These are phyloP conservation scores for Rhodeus uyekii DNA, from an alignment of 2,797 vertebrate genomes.

Conservation along the genomic window DNA sequence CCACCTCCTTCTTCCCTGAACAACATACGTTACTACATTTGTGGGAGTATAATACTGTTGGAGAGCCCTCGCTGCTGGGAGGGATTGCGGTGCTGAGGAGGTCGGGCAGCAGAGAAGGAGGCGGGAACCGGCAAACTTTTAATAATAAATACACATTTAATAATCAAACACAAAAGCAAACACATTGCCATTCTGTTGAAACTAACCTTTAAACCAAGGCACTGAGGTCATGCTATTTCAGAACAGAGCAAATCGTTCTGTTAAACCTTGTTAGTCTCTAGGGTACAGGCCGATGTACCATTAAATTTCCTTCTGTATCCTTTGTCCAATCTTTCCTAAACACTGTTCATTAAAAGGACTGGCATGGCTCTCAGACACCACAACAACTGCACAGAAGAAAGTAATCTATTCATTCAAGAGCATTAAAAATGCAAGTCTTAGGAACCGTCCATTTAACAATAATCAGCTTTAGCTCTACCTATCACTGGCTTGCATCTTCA, in stretches of 20 bases:
- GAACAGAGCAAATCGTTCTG: slow-evolving; percentile 10
- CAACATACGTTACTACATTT: too few species aligned
- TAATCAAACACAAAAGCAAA: not conserved
- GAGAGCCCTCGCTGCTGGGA: too few species aligned
- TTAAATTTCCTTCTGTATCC: slow-evolving; percentile 9
- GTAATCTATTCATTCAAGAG: slow-evolving; percentile 1
- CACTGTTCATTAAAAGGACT: slow-evolving; percentile 15
- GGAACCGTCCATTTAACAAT: slow-evolving; percentile 4
- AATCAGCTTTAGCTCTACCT: not conserved
- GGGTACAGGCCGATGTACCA: not conserved
- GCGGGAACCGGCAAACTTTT: too few species aligned
- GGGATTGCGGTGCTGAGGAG: too few species aligned
- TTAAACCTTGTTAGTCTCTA: slow-evolving; percentile 18
- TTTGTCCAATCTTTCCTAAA: slow-evolving; percentile 10
- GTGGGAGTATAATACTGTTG: too few species aligned
- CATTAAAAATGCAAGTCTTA: not conserved
- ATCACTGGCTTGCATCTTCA: slow-evolving; percentile 2
- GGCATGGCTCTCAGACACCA: not conserved
- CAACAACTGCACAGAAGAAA: not conserved
- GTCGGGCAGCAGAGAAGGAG: too few species aligned
- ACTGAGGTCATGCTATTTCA: not conserved
- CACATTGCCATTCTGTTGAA: not conserved
- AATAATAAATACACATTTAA: too few species aligned
- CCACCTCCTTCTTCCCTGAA: too few species aligned
- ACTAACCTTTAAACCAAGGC: not conserved